phyloP scores from a whole-genome alignment of 2,888 invertebrate species.

The Endomychus coccineus region DNA sequence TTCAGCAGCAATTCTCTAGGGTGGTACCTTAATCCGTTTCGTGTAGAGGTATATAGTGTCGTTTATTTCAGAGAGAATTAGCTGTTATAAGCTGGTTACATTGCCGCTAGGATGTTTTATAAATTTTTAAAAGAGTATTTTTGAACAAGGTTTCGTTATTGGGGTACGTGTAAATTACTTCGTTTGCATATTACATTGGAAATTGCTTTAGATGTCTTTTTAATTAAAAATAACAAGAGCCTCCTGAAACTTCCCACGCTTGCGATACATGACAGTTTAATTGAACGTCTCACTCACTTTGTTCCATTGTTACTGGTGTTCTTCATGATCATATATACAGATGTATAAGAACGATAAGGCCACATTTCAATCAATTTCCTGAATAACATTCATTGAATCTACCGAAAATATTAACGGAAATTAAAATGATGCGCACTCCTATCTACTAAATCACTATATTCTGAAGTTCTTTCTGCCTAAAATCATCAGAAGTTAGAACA shows the following conservation, averaged over 20 bases:
- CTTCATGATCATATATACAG: no score
- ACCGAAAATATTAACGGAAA: no score
- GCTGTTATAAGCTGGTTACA: slow-evolving; percentile 14
- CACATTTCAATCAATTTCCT: no score
- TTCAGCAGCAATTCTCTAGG: slow-evolving; percentile 31
- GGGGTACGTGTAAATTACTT: slow-evolving; percentile 30
- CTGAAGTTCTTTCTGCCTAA: no score
- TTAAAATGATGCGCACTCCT: no score
- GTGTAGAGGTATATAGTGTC: slow-evolving; percentile 18
- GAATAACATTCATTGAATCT: no score
- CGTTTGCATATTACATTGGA: slow-evolving; percentile 30
- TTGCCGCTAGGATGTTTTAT: slow-evolving; percentile 22
- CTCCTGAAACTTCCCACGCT: slow-evolving; percentile 5
- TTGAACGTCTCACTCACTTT: no score
- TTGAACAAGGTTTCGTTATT: slow-evolving; percentile 25
- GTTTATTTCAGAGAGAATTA: slow-evolving; percentile 14
- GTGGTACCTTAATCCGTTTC: slow-evolving; percentile 31
- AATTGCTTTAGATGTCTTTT: slow-evolving; percentile 26
- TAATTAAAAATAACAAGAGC: slow-evolving; percentile 22
- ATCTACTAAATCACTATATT: no score
- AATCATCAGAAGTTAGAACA: no score
- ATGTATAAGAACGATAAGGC: no score
- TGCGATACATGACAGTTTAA: no score
- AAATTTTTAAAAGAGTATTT: slow-evolving; percentile 30
- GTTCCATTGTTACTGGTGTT: no score